A percentile compares a stretch with the other conserved stretches of the same genome.
Evolutionary conservation across 2,797 vertebrate species (phyloP).

Genomic region (Gobio occitaniae): DNA sequence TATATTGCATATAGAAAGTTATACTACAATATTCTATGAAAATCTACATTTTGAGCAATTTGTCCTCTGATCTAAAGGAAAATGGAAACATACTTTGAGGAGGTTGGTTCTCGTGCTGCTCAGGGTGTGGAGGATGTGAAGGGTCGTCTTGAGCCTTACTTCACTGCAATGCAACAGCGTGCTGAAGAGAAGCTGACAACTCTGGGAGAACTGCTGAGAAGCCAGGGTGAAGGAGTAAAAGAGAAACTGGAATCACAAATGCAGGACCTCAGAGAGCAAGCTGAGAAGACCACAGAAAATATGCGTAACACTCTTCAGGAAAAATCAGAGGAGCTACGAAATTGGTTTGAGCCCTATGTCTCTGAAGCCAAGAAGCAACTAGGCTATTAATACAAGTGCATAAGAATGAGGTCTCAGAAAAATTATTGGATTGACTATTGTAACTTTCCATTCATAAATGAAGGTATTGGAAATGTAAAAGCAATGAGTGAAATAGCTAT

Average conservation of each 20-base stretch:
- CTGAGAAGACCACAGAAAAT: constrained; percentile 66
- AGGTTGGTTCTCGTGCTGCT: constrained; percentile 65
- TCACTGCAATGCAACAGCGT: constrained; percentile 71
- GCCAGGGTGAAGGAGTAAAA: constrained; percentile 67
- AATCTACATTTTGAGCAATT: background rate
- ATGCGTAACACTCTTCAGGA: constrained; percentile 67
- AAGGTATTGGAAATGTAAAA: background rate
- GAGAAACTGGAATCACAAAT: constrained; percentile 59
- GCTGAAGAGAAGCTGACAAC: constrained; percentile 69
- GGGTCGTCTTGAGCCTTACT: constrained; percentile 68
- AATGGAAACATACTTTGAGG: constrained; percentile 63
- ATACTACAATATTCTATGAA: background rate
- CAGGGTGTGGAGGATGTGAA: constrained; percentile 68
- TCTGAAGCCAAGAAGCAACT: constrained; percentile 63
- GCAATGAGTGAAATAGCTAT: background rate
- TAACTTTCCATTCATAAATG: background rate
- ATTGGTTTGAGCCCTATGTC: constrained; percentile 74
- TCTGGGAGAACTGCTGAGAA: constrained; percentile 68
- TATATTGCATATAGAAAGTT: background rate
- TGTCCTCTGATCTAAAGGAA: constrained; percentile 63
- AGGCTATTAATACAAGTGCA: constrained; percentile 10
- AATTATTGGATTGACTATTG: background rate
- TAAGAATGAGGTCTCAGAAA: constrained; percentile 7
- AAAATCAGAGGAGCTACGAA: constrained; percentile 69
- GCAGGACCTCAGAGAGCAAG: constrained; percentile 62